Evolutionary conservation across 2,797 vertebrate genomes (phyloP).

Genomic region (Acrossocheilus fasciatus): DNA sequence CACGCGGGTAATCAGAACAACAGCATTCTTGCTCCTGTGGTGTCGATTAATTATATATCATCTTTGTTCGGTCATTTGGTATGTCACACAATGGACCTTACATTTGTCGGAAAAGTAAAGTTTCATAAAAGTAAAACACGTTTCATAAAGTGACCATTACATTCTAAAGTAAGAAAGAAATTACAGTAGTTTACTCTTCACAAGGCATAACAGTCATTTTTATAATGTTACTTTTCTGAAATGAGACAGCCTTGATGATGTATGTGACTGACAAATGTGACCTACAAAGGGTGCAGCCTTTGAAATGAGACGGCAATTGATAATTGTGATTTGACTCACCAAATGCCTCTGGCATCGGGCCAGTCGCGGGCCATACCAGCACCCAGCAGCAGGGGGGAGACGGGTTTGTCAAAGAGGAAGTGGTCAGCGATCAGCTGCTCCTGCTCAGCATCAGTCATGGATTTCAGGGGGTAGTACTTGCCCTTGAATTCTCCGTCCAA

Average conservation of each 20-base stretch:
- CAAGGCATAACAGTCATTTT: not conserved
- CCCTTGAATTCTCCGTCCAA: slow-evolving; percentile 86
- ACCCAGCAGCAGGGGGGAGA: slow-evolving; percentile 84
- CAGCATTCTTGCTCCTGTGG: not conserved
- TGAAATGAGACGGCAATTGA: not conserved
- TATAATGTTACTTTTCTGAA: not conserved
- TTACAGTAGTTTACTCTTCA: not conserved
- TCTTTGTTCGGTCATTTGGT: not conserved
- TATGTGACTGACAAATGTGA: not conserved
- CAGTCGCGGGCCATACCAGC: slow-evolving; percentile 89
- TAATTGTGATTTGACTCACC: slow-evolving; percentile 70
- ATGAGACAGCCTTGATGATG: not conserved
- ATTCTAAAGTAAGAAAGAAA: not conserved
- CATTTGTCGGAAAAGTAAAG: not conserved
- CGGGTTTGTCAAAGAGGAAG: slow-evolving; percentile 88
- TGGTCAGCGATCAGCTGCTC: slow-evolving; percentile 87
- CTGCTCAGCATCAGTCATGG: slow-evolving; percentile 85
- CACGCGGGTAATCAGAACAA: not conserved
- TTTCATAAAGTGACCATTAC: not conserved
- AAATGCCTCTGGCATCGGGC: slow-evolving; percentile 87
- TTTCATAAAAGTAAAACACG: too few species aligned
- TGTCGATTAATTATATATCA: not conserved
- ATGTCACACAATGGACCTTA: not conserved
- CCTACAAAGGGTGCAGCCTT: not conserved
- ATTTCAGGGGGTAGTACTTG: slow-evolving; percentile 85